These are phyloP conservation scores for Helarctos malayanus DNA, from an alignment of 2,797 vertebrate species.

Conservation along the genomic window DNA sequence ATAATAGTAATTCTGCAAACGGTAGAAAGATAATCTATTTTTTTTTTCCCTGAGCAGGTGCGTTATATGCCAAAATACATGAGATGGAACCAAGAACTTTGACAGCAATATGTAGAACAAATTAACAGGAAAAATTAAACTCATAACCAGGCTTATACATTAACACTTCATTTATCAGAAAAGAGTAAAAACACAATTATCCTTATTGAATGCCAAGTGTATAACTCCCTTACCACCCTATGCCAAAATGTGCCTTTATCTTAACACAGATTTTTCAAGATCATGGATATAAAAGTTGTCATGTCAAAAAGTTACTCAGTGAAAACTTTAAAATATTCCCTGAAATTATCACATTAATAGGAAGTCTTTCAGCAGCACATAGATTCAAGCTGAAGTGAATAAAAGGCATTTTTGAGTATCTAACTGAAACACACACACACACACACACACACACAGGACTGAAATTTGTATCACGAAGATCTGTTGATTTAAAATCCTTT, in stretches of 20 bases:
- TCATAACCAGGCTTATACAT: neutral
- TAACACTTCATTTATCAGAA: neutral
- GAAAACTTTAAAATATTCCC: neutral
- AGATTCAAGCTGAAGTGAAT: neutral
- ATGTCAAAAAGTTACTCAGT: constrained; percentile 4
- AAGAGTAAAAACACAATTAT: neutral
- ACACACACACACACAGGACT: accelerated
- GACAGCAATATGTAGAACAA: neutral
- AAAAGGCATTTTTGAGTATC: neutral
- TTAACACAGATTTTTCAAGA: neutral
- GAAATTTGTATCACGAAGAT: constrained; percentile 26
- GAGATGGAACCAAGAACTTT: neutral
- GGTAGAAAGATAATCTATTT: neutral
- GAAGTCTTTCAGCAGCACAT: neutral
- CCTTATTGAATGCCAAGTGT: neutral
- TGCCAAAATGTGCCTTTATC: neutral
- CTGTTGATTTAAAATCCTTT: neutral
- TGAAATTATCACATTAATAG: neutral
- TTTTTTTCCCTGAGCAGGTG: neutral
- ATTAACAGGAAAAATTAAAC: neutral
- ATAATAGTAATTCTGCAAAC: neutral
- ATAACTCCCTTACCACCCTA: neutral
- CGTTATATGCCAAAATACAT: neutral
- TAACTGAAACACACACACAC: neutral
- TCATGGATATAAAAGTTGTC: neutral